Evolutionary conservation across 2,797 vertebrate species (phyloP).

Genomic region (Syngnathus rostellatus): DNA sequence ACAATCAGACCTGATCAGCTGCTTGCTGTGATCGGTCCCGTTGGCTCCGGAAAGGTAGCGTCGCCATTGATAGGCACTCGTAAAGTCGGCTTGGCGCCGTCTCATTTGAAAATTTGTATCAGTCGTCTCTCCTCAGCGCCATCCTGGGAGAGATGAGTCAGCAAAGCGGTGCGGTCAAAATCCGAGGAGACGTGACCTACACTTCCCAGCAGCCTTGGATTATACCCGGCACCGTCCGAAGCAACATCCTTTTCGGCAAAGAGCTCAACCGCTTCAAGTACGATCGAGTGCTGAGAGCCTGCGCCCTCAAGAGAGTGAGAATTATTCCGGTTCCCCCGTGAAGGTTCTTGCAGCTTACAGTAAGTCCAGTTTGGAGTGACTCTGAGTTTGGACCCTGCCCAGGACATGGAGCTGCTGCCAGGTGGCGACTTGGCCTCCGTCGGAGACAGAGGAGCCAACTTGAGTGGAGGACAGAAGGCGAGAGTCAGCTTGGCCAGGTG

Average conservation of each 20-base stretch:
- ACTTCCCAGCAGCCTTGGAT: slow-evolving; percentile 93
- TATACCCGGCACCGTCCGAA: slow-evolving; percentile 88
- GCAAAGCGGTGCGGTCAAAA: slow-evolving; percentile 72
- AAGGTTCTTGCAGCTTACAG: neutral
- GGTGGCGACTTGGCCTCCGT: slow-evolving; percentile 83
- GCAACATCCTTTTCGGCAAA: slow-evolving; percentile 94
- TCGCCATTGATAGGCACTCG: neutral
- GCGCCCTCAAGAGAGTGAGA: slow-evolving; percentile 87
- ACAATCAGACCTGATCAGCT: slow-evolving; percentile 78
- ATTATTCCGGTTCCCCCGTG: neutral
- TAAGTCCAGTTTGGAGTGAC: slow-evolving; percentile 15
- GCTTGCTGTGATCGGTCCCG: slow-evolving; percentile 85
- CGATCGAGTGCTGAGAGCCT: slow-evolving; percentile 80
- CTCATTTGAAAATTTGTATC: slow-evolving; percentile 11
- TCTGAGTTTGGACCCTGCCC: slow-evolving; percentile 23
- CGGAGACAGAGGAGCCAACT: slow-evolving; percentile 85
- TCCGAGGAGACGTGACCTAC: slow-evolving; percentile 81
- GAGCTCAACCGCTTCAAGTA: slow-evolving; percentile 82
- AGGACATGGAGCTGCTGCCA: slow-evolving; percentile 87
- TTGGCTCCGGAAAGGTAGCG: slow-evolving; percentile 81
- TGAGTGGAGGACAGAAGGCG: slow-evolving; percentile 94
- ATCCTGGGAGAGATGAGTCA: slow-evolving; percentile 82
- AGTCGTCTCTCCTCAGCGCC: slow-evolving; percentile 88
- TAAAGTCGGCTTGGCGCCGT: neutral
- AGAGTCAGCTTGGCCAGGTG: slow-evolving; percentile 89